Evolutionary conservation across 2,113 vertebrate species (phyloP).

Genomic region (Cebus imitator): DNA sequence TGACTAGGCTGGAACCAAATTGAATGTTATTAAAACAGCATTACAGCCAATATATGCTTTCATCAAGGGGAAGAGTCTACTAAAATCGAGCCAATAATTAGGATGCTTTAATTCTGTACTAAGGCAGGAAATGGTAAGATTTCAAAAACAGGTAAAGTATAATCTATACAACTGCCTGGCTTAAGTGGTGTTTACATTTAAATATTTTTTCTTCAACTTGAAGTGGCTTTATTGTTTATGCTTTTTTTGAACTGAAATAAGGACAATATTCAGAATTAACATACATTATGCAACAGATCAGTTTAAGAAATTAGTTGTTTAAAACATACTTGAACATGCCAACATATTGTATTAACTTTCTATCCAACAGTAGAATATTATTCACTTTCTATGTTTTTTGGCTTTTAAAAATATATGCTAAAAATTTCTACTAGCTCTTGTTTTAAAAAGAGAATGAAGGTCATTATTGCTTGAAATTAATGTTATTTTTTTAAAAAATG

Average conservation of each 20-base stretch:
- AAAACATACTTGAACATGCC: constrained; percentile 11
- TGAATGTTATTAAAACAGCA: neutral
- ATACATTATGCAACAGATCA: neutral
- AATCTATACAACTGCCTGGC: neutral
- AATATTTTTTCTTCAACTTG: neutral
- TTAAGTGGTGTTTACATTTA: constrained; percentile 5
- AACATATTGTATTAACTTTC: neutral
- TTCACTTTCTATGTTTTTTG: neutral
- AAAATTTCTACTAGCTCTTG: neutral
- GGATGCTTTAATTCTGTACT: neutral
- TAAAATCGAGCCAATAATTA: neutral
- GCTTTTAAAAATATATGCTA: neutral
- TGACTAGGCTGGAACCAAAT: neutral
- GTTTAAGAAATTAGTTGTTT: constrained; percentile 36
- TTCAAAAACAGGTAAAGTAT: neutral
- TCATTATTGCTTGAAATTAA: constrained; percentile 27
- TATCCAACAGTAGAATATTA: neutral
- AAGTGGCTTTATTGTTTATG: constrained; percentile 11
- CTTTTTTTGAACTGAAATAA: constrained; percentile 44
- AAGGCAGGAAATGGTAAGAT: neutral
- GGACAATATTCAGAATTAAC: constrained; percentile 7
- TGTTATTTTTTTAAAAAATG: neutral
- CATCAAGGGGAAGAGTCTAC: neutral
- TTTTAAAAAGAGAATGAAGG: constrained; percentile 33
- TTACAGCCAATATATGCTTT: neutral